Conservation (phyloP, 2,113 vertebrate genomes). For the Psilopsiagon aurifrons region DNA sequence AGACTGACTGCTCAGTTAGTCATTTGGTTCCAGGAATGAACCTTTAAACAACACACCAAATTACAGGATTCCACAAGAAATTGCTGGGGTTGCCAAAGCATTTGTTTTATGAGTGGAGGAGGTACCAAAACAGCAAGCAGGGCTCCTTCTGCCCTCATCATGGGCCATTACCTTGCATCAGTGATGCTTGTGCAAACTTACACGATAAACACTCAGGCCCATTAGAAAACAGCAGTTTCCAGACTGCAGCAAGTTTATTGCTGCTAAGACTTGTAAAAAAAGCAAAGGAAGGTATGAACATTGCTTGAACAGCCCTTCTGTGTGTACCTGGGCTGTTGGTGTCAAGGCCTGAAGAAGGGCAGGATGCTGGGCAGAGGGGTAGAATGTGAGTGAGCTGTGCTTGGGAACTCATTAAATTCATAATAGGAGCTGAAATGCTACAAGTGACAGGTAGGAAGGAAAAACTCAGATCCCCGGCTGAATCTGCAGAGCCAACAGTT, state of each 20-base stretch:
- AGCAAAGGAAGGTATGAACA: not conserved
- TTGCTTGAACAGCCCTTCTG: not conserved
- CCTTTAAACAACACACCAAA: not conserved
- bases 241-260: not conserved
- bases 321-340: fast-evolving
- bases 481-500: not conserved
- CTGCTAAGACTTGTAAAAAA: not conserved
- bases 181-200: not conserved
- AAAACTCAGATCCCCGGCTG: not conserved
- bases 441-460: not conserved
- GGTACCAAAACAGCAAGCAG: not conserved
- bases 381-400: not conserved
- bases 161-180: not conserved
- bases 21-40: conserved; percentile 1
- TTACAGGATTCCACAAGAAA: not conserved
- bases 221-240: not conserved
- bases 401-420: not conserved
- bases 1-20: not conserved
- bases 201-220: not conserved
- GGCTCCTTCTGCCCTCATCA: not conserved
- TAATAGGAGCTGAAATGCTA: not conserved
- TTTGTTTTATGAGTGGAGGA: not conserved
- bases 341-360: not conserved
- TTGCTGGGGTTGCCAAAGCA: not conserved
- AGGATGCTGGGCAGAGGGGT: not conserved